Percentiles rank a stretch among this genome's conserved stretches.
Conservation (phyloP, 2,888 invertebrate genomes). For the Drosophila borborema region DNA sequence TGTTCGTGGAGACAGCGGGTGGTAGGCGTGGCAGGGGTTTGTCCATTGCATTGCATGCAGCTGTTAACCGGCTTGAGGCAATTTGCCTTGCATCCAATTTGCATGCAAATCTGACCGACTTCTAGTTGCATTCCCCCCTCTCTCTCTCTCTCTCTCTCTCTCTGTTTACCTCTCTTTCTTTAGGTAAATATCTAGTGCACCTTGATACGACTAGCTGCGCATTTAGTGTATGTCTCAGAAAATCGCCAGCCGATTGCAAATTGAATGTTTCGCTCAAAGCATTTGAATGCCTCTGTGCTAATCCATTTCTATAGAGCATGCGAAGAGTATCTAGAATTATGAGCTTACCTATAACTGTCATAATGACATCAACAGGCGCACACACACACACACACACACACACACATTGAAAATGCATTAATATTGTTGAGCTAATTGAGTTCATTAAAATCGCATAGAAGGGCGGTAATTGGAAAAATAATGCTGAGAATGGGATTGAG, state of each 20-base stretch:
- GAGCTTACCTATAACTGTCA: neutral
- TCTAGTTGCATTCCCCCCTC: conserved; percentile 12
- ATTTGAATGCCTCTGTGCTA: conserved; percentile 8
- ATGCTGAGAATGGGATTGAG: neutral
- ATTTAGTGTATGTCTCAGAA: conserved; percentile 58
- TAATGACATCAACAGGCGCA: neutral
- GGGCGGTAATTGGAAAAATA: conserved; percentile 1
- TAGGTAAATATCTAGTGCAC: conserved; percentile 52
- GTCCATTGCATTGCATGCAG: conserved; percentile 24
- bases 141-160: neutral
- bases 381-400: neutral
- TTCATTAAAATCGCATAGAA: conserved; percentile 10
- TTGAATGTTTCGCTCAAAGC: conserved; percentile 21
- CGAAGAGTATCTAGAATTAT: neutral
- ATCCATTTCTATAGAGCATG: conserved; percentile 5
- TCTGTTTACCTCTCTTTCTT: neutral
- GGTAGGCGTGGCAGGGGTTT: conserved; percentile 6
- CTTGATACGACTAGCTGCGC: conserved; percentile 57
- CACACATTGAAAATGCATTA: neutral
- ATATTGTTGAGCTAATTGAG: neutral
- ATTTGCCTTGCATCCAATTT: conserved; percentile 51
- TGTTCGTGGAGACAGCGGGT: neutral
- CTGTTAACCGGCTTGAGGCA: conserved; percentile 54
- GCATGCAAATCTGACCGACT: conserved; percentile 53
- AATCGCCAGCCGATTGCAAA: conserved; percentile 54